Evolutionary conservation across 1,140 invertebrate species (phyloP).

Genomic region (Aporrectodea caliginosa): DNA sequence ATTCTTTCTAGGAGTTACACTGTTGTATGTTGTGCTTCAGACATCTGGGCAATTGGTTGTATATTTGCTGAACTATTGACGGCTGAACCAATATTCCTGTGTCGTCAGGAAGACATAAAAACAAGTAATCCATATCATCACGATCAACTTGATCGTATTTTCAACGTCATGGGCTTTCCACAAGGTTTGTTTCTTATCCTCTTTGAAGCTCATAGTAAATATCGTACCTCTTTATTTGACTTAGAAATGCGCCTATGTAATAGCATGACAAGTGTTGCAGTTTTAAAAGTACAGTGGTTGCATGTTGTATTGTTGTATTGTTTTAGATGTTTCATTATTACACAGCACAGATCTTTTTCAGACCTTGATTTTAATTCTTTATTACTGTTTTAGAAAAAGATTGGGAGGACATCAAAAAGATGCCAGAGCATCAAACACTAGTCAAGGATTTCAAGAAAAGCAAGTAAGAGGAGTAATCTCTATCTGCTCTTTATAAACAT

Average conservation of each 20-base stretch:
- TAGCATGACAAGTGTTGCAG: too few relatives aligned
- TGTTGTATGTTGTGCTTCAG: conserved; percentile 59
- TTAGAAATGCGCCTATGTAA: too few relatives aligned
- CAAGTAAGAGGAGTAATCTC: too few relatives aligned
- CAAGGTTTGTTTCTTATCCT: conserved; percentile 53
- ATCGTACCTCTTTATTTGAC: too few relatives aligned
- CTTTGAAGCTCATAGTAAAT: too few relatives aligned
- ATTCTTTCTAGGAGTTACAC: too few relatives aligned
- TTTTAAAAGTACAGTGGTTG: too few relatives aligned
- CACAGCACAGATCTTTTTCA: too few relatives aligned
- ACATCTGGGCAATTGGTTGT: conserved; percentile 99
- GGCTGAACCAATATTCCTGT: conserved; percentile 99
- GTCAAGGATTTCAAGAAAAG: conserved; percentile 95
- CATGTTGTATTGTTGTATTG: too few relatives aligned
- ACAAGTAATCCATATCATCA: conserved; percentile 99
- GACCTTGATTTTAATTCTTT: too few relatives aligned
- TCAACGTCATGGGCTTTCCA: conserved; percentile 99
- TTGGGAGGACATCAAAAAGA: conserved; percentile 99
- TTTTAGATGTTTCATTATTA: too few relatives aligned
- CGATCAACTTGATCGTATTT: conserved; percentile 97
- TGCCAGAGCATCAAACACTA: conserved; percentile 96
- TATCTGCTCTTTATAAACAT: too few relatives aligned
- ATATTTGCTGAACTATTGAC: conserved; percentile 72
- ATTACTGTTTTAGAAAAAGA: conserved; percentile 75
- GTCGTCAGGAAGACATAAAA: conserved; percentile 99